These are phyloP conservation scores for Drymonia ruficornis DNA, from an alignment of 2,888 invertebrate genomes.

Conservation along the genomic window DNA sequence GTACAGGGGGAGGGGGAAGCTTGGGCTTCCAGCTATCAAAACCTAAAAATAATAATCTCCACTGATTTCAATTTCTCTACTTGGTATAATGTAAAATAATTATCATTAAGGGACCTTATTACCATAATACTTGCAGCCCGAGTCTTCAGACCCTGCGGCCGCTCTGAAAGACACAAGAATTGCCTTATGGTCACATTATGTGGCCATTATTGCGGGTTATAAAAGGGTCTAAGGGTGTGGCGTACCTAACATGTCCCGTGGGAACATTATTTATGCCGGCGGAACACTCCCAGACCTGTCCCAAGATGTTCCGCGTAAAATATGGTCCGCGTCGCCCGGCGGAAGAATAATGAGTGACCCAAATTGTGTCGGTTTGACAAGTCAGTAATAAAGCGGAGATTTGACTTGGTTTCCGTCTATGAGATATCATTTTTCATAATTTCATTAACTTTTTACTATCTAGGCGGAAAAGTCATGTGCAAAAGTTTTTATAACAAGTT, in stretches of 20 bases:
- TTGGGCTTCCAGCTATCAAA: too few relatives aligned
- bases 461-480: too few relatives aligned
- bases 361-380: constrained; percentile 45
- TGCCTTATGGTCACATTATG: constrained; percentile 44
- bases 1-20: too few relatives aligned
- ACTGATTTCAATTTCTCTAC: too few relatives aligned
- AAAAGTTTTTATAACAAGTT: too few relatives aligned
- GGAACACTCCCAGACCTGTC: constrained; percentile 46
- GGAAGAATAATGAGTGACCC: constrained; percentile 57
- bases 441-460: too few relatives aligned
- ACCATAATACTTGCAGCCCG: neutral
- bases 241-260: constrained; percentile 59
- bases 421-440: neutral
- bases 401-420: neutral
- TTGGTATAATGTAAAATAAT: too few relatives aligned
- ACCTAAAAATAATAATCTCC: too few relatives aligned
- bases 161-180: constrained; percentile 27
- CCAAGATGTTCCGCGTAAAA: constrained; percentile 50
- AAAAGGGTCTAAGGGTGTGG: constrained; percentile 62
- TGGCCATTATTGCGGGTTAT: constrained; percentile 56
- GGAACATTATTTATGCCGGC: constrained; percentile 63
- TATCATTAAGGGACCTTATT: neutral
- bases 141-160: neutral
- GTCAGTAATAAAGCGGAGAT: constrained; percentile 23
- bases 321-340: constrained; percentile 47